Evolutionary conservation across 2,113 vertebrate genomes (phyloP).

Genomic region (Vidua macroura): DNA sequence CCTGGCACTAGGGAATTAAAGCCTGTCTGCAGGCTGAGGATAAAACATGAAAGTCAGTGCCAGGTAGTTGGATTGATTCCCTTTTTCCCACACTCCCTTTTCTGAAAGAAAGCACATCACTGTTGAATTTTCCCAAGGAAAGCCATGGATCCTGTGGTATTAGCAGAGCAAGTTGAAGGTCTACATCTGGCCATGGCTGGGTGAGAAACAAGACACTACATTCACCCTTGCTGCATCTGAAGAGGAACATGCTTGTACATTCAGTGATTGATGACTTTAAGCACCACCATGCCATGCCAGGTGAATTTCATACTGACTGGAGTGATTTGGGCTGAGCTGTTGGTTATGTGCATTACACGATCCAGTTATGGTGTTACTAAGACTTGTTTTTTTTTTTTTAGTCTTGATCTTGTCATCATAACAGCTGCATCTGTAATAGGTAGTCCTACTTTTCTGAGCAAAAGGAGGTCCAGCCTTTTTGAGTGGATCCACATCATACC

Average conservation of each 20-base stretch:
- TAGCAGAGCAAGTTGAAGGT: neutral
- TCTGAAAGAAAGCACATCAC: neutral
- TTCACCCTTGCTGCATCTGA: neutral
- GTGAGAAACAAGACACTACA: neutral
- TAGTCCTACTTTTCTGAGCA: neutral
- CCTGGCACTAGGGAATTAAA: neutral
- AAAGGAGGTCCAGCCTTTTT: neutral
- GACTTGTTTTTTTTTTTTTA: neutral
- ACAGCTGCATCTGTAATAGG: neutral
- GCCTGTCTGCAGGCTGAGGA: neutral
- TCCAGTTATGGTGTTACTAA: neutral
- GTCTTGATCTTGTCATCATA: neutral
- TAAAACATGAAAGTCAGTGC: neutral
- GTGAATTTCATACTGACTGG: neutral
- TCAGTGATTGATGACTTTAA: neutral
- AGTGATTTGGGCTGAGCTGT: neutral
- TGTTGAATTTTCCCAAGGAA: neutral
- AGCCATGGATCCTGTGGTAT: neutral
- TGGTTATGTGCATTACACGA: accelerated
- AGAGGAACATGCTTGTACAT: neutral
- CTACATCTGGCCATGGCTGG: accelerated
- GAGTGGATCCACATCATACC: neutral
- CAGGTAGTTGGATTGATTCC: neutral
- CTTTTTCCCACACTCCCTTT: neutral
- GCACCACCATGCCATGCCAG: neutral